Evolutionary conservation across 1,140 invertebrate species (phyloP), one percentile per base, ranked within the genome.

Genomic region (Mactra quadrangularis): DNA sequence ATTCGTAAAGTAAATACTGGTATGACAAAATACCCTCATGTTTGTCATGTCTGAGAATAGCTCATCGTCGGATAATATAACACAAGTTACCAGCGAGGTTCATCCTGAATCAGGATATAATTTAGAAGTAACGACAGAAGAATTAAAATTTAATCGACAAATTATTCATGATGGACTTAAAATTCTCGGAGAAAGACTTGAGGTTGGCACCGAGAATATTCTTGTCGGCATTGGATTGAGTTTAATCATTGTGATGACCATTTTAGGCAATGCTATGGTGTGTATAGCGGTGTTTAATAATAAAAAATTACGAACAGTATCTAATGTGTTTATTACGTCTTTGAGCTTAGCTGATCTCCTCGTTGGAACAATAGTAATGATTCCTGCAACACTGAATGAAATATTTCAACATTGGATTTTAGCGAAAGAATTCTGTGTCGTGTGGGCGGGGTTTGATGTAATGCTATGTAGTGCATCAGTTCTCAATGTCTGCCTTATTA

Each of bases 401-500:
- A 88, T 94, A 9, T 90, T 93, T 27, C 90, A 88, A 7, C 98
- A 98, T 92, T 99, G 98, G 98, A 96, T 98, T 87, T 99, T 99
- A 90, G 97, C 97, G 27, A 95, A 96, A 76, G 95, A 96, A 89
- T 98, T 99, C 94, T 99, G 98, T 94, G 97, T 99, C 93, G 98
- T 97, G 35, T 99, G 98, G 98, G 97, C 99, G 78, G 98, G 98
- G 35, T 99, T 98, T 93, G 98, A 99, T 94, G 98, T 99, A 87
- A 98, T 99, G 97, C 98, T 98, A 93, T 98, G 96, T 87, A 99
- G 98, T 60, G 98, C 98, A 35, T 99, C 98, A 76, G 99, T 99
- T 86, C 95, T 99, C 76, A 99, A 99, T 94, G 95, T 99, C 74
- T 99, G 98, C 93, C 98, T 98, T 83, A 99, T 99, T 91, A 98